Evolutionary conservation across 2,888 invertebrate genomes (phyloP), one percentile per base, ranked within the genome.

Genomic region (Carabus problematicus): DNA sequence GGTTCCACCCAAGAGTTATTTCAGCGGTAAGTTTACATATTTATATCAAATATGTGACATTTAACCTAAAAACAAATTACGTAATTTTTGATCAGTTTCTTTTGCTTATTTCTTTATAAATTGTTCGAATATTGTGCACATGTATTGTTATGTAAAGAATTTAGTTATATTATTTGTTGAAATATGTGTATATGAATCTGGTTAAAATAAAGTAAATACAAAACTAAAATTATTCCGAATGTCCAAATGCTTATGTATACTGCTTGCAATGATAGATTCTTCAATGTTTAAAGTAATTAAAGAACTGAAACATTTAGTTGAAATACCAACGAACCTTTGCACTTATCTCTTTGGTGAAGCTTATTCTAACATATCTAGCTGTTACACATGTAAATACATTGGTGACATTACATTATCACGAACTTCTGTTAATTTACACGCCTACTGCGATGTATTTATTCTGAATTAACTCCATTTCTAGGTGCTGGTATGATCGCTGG

Each of bases 1-100:
- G 76, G 81, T 91, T 55, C 91, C 92, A 41, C 88, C 92, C n/a
- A 91, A 86, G 81, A 81, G 84, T 71, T 89, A 86, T 77, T 90
- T 92, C 72, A 86, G 86, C 74, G 91, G 93, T 91, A 78, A 74
- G 72, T 70, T 79, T 12, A 62, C n/a, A 54, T 45, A 55, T 6
- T 64, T 54, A 29, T 62, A 56, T n/a, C 56, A 56, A 56, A n/a
- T 16, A 9, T 43, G 8, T 55, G 14, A 47, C 39, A 40, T 18
- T 14, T 59, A 56, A 63, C 43, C 54, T 64, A 14, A n/a, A 59
- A 39, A 52, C n/a, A 71, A 8, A 71, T 73, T 74, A 71, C 70
- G 71, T 73, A 74, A 73, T 66, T 47, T 11, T 40, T 58, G 19
- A 18, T 18, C 29, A 60, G 39, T 42, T 29, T 19, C 58, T 54